Evolutionary conservation across 2,888 invertebrate genomes (phyloP).

Genomic region (Anorthoa munda): DNA sequence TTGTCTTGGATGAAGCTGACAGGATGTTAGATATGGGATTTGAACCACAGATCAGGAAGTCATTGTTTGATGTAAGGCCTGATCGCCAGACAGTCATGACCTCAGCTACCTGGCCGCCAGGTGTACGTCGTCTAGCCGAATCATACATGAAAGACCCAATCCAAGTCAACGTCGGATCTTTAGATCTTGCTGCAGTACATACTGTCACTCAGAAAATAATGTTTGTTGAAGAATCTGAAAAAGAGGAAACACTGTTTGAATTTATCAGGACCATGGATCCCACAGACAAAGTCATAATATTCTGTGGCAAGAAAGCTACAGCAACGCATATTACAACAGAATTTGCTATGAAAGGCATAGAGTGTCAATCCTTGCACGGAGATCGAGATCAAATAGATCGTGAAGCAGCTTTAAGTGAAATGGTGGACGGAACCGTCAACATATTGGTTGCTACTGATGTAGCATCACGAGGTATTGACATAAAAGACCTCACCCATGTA

Average conservation of each 20-base stretch:
- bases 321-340: slow-evolving; percentile 96
- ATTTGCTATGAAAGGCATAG: slow-evolving; percentile 92
- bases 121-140: slow-evolving; percentile 96
- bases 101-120: slow-evolving; percentile 98
- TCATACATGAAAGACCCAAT: slow-evolving; percentile 97
- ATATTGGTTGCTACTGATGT: slow-evolving; percentile 98
- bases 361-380: slow-evolving; percentile 96
- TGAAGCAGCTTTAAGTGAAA: slow-evolving; percentile 96
- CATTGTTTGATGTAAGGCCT: slow-evolving; percentile 95
- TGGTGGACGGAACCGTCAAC: slow-evolving; percentile 94
- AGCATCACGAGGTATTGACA: slow-evolving; percentile 98
- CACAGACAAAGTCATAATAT: slow-evolving; percentile 96
- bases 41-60: slow-evolving; percentile 96
- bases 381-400: slow-evolving; percentile 95
- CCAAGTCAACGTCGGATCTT: slow-evolving; percentile 96
- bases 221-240: slow-evolving; percentile 93
- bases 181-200: slow-evolving; percentile 97
- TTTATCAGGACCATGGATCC: slow-evolving; percentile 93
- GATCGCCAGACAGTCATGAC: slow-evolving; percentile 99
- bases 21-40: slow-evolving; percentile 97
- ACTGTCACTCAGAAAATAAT: slow-evolving; percentile 95
- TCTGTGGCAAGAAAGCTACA: slow-evolving; percentile 96
- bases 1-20: slow-evolving; percentile 98
- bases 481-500: slow-evolving; percentile 97
- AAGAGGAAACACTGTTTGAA: slow-evolving; percentile 92